A percentile compares a stretch with the other conserved stretches of the same genome.
phyloP scores from a whole-genome alignment of 2,113 vertebrate genomes.

The Ciconia maguari region DNA sequence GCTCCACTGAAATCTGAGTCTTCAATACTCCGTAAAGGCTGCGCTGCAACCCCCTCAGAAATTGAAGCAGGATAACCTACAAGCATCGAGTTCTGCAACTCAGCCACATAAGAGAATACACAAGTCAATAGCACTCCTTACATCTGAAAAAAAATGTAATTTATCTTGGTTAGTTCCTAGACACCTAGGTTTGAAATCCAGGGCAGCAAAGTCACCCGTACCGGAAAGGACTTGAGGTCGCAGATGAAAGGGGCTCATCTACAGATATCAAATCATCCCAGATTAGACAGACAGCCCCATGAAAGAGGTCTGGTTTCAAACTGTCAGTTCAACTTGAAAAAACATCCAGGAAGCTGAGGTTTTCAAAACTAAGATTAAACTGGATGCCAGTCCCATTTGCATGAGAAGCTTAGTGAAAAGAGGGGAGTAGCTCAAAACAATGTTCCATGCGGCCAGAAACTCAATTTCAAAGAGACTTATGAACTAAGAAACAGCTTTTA shows the following conservation, averaged over 20 bases:
- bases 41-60: background rate
- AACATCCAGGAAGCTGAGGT: background rate
- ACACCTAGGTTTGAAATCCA: background rate
- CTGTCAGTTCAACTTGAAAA: background rate
- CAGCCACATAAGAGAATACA: background rate
- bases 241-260: background rate
- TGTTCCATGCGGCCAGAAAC: background rate
- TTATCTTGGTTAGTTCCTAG: background rate
- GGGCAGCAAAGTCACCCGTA: background rate
- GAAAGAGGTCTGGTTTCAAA: background rate
- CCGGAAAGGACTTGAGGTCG: background rate
- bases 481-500: background rate
- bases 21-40: background rate
- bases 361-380: background rate
- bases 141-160: background rate
- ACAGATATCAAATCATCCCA: background rate
- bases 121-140: background rate
- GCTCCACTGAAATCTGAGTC: background rate
- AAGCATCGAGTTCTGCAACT: background rate
- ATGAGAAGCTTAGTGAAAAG: background rate
- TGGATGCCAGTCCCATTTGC: background rate
- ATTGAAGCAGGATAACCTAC: background rate
- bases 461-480: background rate
- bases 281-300: background rate
- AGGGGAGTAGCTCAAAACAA: background rate